Evolutionary conservation across 2,888 invertebrate species (phyloP), one percentile per base, ranked within the genome.

Genomic region (Clostera curtula): DNA sequence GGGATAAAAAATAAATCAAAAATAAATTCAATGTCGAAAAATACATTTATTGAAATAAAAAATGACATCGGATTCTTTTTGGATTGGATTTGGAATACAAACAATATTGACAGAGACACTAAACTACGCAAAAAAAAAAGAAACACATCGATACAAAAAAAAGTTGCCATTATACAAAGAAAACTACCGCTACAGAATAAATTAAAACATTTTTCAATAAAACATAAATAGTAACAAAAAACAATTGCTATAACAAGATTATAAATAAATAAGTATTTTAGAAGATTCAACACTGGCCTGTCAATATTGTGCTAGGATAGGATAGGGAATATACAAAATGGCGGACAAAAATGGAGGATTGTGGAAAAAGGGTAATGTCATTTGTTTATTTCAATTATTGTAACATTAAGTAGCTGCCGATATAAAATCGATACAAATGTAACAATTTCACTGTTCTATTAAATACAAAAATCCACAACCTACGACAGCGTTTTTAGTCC

Each of bases 31-130:
- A 46, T 62, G 55, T 59, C 58, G 43, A 57, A 61, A 63, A 72
- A 77, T 76, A 80, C 75, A 71, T 82, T 83, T 83, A 83, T 82
- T 83, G 82, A 82, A 83, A 83, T 77, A 79, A 79, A 72, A 73
- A 82, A 82, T 82, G 83, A 83, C 83, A 80, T 76, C 31, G 71
- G 76, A 70, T 56, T 47, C 56, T 47, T 50, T 61, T 69, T 64
- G 79, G 79, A 70, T 56, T 70, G 72, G 76, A 72, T 49, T 70
- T 75, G 76, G 69, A 12, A 53, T 54, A 79, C 71, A 74, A 70
- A 72, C 79, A 84, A 83, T 82, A 82, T 84, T 80, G 80, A 83
- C 79, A 82, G 83, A 61, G 40, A 66, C 59, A 66, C 68, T 72
- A 73, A 69, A 76, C 66, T 75, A 73, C 62, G 59, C 56, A 65